phyloP scores from a whole-genome alignment of 2,888 invertebrate genomes.

The Acanthosoma haemorrhoidale region DNA sequence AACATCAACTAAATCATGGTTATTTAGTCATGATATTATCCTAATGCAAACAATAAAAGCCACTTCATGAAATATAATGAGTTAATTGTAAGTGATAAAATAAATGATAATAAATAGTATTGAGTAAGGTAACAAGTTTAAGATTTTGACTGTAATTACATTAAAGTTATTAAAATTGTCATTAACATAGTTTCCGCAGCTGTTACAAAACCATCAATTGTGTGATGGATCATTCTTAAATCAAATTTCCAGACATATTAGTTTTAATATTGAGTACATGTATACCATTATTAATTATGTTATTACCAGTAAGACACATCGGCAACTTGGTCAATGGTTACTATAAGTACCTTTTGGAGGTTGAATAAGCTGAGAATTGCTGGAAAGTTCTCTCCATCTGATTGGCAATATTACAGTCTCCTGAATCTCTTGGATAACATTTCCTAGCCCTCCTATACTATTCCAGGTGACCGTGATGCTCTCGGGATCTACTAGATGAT shows the following conservation, averaged over 20 bases:
- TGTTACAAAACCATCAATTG: no score
- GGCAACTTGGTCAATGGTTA: not conserved
- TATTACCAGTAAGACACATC: not conserved
- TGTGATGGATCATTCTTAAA: no score
- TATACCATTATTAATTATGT: not conserved
- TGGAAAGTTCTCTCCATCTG: constrained; percentile 74
- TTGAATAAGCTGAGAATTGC: constrained; percentile 76
- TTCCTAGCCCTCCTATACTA: constrained; percentile 86
- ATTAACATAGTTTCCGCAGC: no score
- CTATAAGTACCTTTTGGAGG: constrained; percentile 67
- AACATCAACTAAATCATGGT: no score
- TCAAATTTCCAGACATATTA: not conserved
- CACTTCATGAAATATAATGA: no score
- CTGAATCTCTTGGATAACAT: constrained; percentile 78
- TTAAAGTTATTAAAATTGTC: no score
- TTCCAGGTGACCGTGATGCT: constrained; percentile 80
- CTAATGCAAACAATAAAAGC: no score
- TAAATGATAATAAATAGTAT: no score
- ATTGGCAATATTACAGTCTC: constrained; percentile 94
- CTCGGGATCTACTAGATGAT: constrained; percentile 84
- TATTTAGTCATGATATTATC: no score
- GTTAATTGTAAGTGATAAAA: no score
- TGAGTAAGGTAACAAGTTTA: no score
- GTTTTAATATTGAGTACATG: not conserved
- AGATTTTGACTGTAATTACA: no score